A percentile compares a stretch with the other conserved stretches of the same genome.
Conservation (phyloP, 2,797 vertebrate species). For the Aeoliscus strigatus region DNA sequence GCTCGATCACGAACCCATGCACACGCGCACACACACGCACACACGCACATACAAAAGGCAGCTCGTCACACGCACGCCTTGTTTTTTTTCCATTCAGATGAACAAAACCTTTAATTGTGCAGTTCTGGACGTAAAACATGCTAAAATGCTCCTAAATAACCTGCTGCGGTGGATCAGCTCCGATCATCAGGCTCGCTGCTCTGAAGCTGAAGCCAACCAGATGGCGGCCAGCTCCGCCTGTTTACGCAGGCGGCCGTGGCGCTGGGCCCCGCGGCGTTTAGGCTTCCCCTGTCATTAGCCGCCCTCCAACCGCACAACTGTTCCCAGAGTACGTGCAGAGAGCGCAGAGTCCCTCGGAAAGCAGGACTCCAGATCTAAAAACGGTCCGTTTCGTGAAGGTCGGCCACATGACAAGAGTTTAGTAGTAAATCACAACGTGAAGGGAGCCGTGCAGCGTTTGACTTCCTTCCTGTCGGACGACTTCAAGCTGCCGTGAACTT, state of each 20-base stretch:
- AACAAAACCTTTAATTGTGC: background rate
- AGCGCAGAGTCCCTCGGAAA: constrained; percentile 22
- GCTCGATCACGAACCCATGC: too few species aligned
- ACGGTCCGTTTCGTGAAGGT: constrained; percentile 13
- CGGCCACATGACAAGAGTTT: constrained; percentile 35
- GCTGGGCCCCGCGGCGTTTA: constrained; percentile 22
- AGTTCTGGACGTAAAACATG: too few species aligned
- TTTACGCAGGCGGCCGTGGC: constrained; percentile 43
- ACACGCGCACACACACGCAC: too few species aligned
- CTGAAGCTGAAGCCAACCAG: constrained; percentile 52
- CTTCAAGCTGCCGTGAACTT: constrained; percentile 12
- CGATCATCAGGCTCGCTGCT: constrained; percentile 26
- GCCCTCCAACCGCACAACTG: constrained; percentile 45
- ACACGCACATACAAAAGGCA: too few species aligned
- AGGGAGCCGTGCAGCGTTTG: constrained; percentile 7
- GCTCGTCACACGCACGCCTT: too few species aligned
- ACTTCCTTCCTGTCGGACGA: constrained; percentile 14
- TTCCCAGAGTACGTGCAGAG: constrained; percentile 40
- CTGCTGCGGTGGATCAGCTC: constrained; percentile 25
- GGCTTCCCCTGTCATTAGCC: constrained; percentile 63
- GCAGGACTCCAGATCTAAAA: constrained; percentile 10
- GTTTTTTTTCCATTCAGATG: too few species aligned
- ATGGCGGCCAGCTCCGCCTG: constrained; percentile 56
- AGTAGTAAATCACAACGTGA: constrained; percentile 15
- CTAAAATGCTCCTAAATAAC: background rate